phyloP scores from a whole-genome alignment of 2,888 invertebrate species.

The Calephelis perditalis region DNA sequence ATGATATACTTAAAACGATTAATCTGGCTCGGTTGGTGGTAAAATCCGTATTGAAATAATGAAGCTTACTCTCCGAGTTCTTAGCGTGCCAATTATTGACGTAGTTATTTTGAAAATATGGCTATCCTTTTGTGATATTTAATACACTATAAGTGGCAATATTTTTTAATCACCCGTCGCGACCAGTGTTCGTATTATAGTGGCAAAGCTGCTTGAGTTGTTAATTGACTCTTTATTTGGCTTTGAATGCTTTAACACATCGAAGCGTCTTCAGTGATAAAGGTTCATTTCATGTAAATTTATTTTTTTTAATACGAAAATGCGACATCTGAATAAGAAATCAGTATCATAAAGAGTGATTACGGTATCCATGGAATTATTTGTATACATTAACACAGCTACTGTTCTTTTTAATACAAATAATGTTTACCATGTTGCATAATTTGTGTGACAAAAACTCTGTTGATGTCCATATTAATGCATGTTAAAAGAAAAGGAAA shows the following conservation, averaged over 20 bases:
- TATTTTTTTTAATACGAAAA: background rate
- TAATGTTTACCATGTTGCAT: no score
- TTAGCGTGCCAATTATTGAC: constrained; percentile 75
- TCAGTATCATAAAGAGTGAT: background rate
- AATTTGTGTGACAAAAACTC: no score
- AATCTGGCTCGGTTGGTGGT: constrained; percentile 74
- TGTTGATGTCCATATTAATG: no score
- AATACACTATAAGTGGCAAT: constrained; percentile 58
- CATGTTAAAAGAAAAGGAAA: no score
- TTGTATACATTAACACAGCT: background rate
- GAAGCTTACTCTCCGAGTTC: constrained; percentile 57
- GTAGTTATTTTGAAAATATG: constrained; percentile 77
- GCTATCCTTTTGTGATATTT: constrained; percentile 65
- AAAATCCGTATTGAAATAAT: constrained; percentile 66
- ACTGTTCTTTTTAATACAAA: no score
- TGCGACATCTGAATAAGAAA: background rate
- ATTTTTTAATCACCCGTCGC: constrained; percentile 59
- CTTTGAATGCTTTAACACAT: constrained; percentile 35
- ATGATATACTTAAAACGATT: constrained; percentile 74
- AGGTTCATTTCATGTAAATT: constrained; percentile 18
- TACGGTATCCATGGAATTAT: background rate
- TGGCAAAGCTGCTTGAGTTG: constrained; percentile 47
- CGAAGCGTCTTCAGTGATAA: constrained; percentile 34
- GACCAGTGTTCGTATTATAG: constrained; percentile 45
- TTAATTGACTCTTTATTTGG: constrained; percentile 59